Base-by-base conservation (phyloP, 2,888 invertebrate genomes). In the Epinotia nisella region DNA sequence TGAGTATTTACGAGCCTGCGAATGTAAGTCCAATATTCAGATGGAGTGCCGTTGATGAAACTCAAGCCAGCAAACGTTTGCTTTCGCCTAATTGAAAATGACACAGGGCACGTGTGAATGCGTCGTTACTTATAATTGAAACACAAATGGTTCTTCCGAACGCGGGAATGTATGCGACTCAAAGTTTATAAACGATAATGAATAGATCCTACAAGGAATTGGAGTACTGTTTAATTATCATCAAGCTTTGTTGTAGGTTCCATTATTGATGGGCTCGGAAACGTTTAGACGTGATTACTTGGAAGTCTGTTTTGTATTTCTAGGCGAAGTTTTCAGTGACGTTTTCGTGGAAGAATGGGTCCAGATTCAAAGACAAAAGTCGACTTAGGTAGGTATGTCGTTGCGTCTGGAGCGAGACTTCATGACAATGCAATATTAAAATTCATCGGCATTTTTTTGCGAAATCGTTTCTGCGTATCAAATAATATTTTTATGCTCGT, bases 41-140 rank as follows among this genome's bases (percentile, higher is more conserved):
- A 78, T 79, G 78, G 79, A 77, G 78, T 83, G 80, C 77, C 79
- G 78, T 83, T 87, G 84, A 89, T 87, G 86, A 84, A 84, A 82
- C 78, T 76, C 71, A 73, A 77, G 75, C 78, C 72, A 77, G 80
- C 80, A 13, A 82, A 84, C 82, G 81, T 83, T 85, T 84, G 79
- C 84, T 83, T 86, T 85, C 81, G 79, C 77, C 79, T 87, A 87
- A 89, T 89, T 88, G 85, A 85, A 85, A 87, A 81, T 84, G 84
- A 85, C 83, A 80, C 73, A 78, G 78, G 75, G 77, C 77, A 75
- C 70, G 69, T 64, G 73, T 64, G 51, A 73, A 58, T 49, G 61
- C 41, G 64, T 69, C 68, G 59, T 69, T 73, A 69, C 64, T 69
- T 53, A 59, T 71, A 73, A 73, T 73, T 73, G 68, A 59, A 68